Conservation (phyloP, 2,888 invertebrate genomes). For the Drosophila nigricruria region DNA sequence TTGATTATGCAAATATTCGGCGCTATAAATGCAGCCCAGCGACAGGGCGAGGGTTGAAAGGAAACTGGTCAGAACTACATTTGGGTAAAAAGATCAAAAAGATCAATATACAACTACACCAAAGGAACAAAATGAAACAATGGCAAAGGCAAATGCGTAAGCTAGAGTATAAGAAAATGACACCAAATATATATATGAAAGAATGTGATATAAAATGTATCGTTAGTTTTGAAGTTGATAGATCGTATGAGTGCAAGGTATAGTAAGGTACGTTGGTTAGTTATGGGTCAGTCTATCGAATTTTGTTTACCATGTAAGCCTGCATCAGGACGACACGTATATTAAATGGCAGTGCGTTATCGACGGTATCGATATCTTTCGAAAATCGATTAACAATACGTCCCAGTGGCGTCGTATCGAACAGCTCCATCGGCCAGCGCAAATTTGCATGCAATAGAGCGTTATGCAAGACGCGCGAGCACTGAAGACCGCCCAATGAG, state of each 20-base stretch:
- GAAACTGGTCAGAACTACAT: conserved; percentile 82
- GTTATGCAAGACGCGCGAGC: conserved; percentile 88
- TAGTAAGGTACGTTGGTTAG: conserved; percentile 11
- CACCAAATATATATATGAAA: background rate
- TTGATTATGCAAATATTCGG: conserved; percentile 87
- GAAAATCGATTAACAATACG: conserved; percentile 90
- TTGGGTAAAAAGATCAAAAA: conserved; percentile 13
- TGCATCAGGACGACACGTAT: conserved; percentile 84
- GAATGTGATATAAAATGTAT: background rate
- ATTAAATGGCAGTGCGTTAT: conserved; percentile 86
- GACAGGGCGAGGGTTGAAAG: conserved; percentile 83
- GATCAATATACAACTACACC: conserved; percentile 1
- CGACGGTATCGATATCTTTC: conserved; percentile 88
- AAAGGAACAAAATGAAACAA: background rate
- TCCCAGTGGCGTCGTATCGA: conserved; percentile 92
- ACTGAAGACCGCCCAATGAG: conserved; percentile 86
- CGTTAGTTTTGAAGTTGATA: background rate
- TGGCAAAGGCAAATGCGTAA: background rate
- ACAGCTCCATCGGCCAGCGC: conserved; percentile 90
- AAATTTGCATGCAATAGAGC: conserved; percentile 88
- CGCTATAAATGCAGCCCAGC: conserved; percentile 87
- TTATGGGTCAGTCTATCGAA: conserved; percentile 12
- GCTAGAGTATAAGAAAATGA: background rate
- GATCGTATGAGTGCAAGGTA: background rate
- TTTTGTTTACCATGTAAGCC: conserved; percentile 85